These are phyloP conservation scores for Corynorhinus townsendii DNA, from an alignment of 2,113 vertebrate species.

Conservation along the genomic window DNA sequence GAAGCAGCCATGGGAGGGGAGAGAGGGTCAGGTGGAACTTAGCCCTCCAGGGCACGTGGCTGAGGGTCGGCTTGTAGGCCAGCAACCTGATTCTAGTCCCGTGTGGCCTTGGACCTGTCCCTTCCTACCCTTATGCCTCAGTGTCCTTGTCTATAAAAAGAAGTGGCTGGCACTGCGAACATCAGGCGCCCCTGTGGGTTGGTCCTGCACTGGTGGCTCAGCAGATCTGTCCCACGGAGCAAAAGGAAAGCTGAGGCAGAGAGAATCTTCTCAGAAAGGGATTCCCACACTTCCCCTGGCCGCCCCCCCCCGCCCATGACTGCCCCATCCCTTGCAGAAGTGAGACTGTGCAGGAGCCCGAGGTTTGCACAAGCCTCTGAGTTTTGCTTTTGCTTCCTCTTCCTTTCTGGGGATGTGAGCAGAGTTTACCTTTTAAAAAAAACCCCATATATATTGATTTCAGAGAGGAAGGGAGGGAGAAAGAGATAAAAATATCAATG, in stretches of 20 bases:
- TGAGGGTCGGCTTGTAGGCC: background rate
- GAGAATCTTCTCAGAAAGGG: background rate
- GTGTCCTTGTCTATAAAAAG: background rate
- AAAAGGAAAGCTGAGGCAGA: slow-evolving; percentile 52
- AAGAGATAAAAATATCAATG: too few relatives aligned
- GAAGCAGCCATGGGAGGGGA: background rate
- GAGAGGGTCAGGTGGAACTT: background rate
- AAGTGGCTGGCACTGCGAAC: rapidly evolving
- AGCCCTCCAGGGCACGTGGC: background rate
- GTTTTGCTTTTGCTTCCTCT: slow-evolving; percentile 44
- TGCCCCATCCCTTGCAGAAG: background rate
- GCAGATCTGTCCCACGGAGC: background rate
- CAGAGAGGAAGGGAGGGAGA: too few relatives aligned
- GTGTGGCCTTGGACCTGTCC: background rate
- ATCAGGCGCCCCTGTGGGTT: background rate
- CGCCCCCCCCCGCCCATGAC: rapidly evolving
- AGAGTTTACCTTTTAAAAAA: background rate
- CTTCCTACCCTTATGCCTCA: background rate
- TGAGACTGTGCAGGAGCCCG: slow-evolving; percentile 1
- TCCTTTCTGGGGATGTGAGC: background rate
- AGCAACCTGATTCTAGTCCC: background rate
- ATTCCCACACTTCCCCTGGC: background rate
- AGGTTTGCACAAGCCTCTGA: background rate
- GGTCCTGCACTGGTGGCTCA: background rate
- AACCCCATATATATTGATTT: too few relatives aligned